phyloP scores from a whole-genome alignment of 2,113 vertebrate genomes.

The Coryphaenoides rupestris region DNA sequence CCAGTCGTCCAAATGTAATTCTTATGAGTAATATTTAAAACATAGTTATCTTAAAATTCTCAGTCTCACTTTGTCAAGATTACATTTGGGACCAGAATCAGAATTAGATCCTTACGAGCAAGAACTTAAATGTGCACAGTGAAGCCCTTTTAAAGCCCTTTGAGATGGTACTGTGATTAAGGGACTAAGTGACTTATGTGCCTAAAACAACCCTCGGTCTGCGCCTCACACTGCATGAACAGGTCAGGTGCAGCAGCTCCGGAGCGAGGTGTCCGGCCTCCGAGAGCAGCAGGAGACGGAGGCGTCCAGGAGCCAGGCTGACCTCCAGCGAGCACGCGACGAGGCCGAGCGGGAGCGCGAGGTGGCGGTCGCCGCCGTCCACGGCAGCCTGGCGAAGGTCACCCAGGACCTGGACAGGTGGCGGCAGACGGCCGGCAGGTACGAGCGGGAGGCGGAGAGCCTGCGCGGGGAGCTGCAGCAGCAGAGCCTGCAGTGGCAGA shows the following conservation, averaged over 20 bases:
- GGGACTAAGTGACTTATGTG: too few species aligned
- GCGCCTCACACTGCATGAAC: neutral
- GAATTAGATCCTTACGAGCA: too few species aligned
- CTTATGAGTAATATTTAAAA: too few species aligned
- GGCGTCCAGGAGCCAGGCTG: conserved; percentile 73
- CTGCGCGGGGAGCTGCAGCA: conserved; percentile 85
- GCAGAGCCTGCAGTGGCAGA: conserved; percentile 84
- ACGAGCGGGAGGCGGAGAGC: conserved; percentile 82
- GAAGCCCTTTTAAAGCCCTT: conserved; percentile 8
- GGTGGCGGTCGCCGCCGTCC: conserved; percentile 73
- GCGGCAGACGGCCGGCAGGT: conserved; percentile 82
- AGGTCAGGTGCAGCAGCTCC: conserved; percentile 78
- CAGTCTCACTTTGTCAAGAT: too few species aligned
- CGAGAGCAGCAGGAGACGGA: conserved; percentile 80
- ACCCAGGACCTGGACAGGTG: conserved; percentile 85
- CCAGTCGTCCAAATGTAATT: too few species aligned
- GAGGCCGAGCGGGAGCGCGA: conserved; percentile 86
- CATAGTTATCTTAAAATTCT: too few species aligned
- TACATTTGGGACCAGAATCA: too few species aligned
- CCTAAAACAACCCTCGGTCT: too few species aligned
- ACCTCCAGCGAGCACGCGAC: conserved; percentile 81
- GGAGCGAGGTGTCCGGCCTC: conserved; percentile 80
- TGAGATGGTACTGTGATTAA: too few species aligned
- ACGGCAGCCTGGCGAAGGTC: conserved; percentile 79
- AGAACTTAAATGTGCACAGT: neutral